These are phyloP conservation scores for Apteryx owenii DNA, from an alignment of 2,113 vertebrate species.

Conservation along the genomic window DNA sequence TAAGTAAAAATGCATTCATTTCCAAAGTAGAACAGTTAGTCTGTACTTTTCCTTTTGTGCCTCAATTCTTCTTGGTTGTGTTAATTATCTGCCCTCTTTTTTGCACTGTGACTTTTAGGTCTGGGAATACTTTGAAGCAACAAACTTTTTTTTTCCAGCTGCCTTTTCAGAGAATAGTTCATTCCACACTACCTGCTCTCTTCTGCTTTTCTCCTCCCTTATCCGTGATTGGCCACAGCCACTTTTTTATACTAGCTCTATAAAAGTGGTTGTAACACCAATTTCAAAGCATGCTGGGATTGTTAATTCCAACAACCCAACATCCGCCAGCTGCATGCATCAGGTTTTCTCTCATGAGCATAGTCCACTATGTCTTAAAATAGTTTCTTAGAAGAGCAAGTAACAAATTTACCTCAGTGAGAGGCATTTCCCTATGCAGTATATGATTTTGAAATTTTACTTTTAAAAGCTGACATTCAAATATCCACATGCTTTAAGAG, in stretches of 20 bases:
- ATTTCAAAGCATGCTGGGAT: conserved; percentile 87
- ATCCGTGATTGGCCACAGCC: conserved; percentile 87
- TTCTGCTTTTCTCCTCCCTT: conserved; percentile 85
- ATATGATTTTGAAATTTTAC: conserved; percentile 40
- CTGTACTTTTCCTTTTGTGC: conserved; percentile 87
- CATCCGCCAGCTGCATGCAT: conserved; percentile 89
- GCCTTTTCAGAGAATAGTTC: conserved; percentile 85
- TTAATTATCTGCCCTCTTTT: conserved; percentile 82
- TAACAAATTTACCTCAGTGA: conserved; percentile 16
- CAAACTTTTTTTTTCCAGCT: conserved; percentile 81
- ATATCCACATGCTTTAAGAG: not conserved
- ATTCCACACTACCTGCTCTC: conserved; percentile 87
- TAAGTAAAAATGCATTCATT: conserved; percentile 99
- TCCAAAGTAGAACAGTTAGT: conserved; percentile 90
- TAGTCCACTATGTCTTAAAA: conserved; percentile 73
- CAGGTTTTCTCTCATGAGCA: conserved; percentile 90
- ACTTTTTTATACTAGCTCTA: conserved; percentile 77
- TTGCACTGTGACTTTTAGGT: conserved; percentile 86
- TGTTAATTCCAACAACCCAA: conserved; percentile 87
- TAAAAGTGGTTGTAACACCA: conserved; percentile 87
- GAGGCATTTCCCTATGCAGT: not conserved
- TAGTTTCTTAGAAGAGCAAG: conserved; percentile 60
- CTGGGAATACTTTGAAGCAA: conserved; percentile 87
- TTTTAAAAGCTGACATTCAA: conserved; percentile 42
- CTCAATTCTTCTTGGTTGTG: conserved; percentile 87